Evolutionary conservation across 2,113 vertebrate species (phyloP).

Genomic region (Percina caprodes): DNA sequence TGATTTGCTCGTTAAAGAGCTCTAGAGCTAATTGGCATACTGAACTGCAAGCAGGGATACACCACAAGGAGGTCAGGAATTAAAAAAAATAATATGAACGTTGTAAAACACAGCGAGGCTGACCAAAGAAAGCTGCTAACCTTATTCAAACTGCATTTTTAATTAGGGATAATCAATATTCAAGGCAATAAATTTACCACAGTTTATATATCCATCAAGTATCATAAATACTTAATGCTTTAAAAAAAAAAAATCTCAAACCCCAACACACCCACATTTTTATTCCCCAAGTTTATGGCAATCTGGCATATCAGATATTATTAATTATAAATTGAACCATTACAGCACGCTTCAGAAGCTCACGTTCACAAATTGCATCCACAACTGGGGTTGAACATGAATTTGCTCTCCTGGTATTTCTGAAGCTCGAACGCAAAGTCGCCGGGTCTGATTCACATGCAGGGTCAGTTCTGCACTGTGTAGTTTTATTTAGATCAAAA

Average conservation of each 20-base stretch:
- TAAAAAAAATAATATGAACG: constrained; percentile 72
- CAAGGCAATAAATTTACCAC: constrained; percentile 84
- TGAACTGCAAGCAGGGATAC: constrained; percentile 68
- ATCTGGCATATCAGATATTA: constrained; percentile 96
- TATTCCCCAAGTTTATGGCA: constrained; percentile 90
- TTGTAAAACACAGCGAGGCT: constrained; percentile 82
- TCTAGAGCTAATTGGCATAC: constrained; percentile 87
- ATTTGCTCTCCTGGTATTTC: constrained; percentile 74
- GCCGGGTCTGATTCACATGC: constrained; percentile 74
- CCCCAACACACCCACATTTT: constrained; percentile 84
- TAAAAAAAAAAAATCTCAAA: constrained; percentile 76
- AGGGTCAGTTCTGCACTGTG: constrained; percentile 67
- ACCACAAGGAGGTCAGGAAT: constrained; percentile 66
- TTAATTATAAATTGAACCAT: constrained; percentile 91
- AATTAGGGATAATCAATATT: constrained; percentile 98
- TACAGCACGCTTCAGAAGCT: constrained; percentile 72
- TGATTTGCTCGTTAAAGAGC: constrained; percentile 88
- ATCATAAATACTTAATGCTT: constrained; percentile 96
- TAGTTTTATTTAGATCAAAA: constrained; percentile 83
- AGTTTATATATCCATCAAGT: constrained; percentile 92
- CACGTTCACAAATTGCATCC: constrained; percentile 77
- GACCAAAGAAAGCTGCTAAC: constrained; percentile 70
- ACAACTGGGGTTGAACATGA: constrained; percentile 65
- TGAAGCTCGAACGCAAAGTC: constrained; percentile 58
- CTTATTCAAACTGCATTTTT: constrained; percentile 92